Evolutionary conservation across 2,113 vertebrate genomes (phyloP).

Genomic region (Brienomyrus brachyistius): DNA sequence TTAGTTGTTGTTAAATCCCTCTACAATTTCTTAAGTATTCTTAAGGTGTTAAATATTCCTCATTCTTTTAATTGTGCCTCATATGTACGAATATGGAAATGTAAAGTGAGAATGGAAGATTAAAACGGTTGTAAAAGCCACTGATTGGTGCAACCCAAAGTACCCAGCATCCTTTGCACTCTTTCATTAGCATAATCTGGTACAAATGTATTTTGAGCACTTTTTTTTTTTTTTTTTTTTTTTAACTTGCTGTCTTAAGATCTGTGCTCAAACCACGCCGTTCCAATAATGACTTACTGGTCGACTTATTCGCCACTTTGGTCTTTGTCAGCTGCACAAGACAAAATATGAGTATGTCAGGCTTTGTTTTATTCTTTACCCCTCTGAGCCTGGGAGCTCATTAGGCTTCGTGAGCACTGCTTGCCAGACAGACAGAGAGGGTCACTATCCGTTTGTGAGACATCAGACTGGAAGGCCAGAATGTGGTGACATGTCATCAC

Average conservation of each 20-base stretch:
- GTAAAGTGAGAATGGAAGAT: neutral
- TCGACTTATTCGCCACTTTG: neutral
- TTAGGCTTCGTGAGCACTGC: neutral
- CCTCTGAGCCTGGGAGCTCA: neutral
- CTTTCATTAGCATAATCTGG: neutral
- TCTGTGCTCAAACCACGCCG: neutral
- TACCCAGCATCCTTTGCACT: constrained; percentile 5
- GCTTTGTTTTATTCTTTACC: neutral
- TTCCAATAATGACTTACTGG: neutral
- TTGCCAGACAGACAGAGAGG: neutral
- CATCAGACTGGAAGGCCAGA: neutral
- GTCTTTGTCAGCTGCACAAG: too few relatives aligned
- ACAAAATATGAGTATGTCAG: neutral
- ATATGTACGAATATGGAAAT: neutral
- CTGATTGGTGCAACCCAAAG: neutral
- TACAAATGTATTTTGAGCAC: neutral
- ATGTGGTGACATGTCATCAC: neutral
- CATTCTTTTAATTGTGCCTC: neutral
- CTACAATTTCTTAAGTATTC: neutral
- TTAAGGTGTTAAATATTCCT: neutral
- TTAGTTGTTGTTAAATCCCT: neutral
- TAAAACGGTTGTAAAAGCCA: neutral
- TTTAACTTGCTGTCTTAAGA: neutral
- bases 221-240: neutral
- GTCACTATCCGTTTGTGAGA: neutral